Evolutionary conservation across 1,140 invertebrate species (phyloP).

Genomic region (Papilio polyxenes): DNA sequence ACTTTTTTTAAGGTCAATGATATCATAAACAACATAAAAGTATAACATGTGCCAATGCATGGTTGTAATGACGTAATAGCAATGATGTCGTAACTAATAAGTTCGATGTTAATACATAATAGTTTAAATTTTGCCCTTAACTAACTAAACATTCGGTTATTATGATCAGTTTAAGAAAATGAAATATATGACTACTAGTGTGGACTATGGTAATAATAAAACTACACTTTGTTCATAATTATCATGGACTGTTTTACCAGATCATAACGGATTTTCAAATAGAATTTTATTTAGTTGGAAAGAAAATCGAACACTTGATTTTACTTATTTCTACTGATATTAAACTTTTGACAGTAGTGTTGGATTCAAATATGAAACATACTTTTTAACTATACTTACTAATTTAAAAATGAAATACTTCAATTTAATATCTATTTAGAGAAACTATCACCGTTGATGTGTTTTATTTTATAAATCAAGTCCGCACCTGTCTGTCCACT

Average conservation of each 20-base stretch:
- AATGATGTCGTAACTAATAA: not conserved
- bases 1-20: not conserved
- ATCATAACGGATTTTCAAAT: no score
- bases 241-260: no score
- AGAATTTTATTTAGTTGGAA: no score
- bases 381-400: not conserved
- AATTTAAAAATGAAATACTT: not conserved
- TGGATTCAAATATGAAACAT: no score
- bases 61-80: not conserved
- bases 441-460: slow-evolving; percentile 24
- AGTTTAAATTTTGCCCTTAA: not conserved
- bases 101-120: not conserved
- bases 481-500: slow-evolving; percentile 26
- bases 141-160: not conserved
- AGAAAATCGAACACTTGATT: no score
- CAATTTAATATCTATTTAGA: not conserved
- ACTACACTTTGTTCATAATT: no score
- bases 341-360: no score
- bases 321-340: no score
- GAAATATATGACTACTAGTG: no score
- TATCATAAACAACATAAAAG: slow-evolving; percentile 17
- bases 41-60: slow-evolving; percentile 1
- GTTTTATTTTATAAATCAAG: slow-evolving; percentile 32
- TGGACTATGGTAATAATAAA: no score
- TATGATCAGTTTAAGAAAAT: no score